phyloP scores from a whole-genome alignment of 2,888 invertebrate genomes.

The Eristalis arbustorum region DNA sequence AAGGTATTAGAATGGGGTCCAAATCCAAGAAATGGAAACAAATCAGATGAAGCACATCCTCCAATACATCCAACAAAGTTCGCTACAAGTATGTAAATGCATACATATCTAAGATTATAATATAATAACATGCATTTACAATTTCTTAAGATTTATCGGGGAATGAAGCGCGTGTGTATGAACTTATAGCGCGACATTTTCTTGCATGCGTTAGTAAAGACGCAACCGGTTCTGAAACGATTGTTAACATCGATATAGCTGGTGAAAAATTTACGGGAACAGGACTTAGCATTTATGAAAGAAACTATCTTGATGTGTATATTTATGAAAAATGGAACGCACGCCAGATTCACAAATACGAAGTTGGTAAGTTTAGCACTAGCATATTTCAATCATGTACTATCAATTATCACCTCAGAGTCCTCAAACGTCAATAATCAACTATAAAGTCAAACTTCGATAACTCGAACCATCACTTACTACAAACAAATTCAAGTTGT shows the following conservation, averaged over 20 bases:
- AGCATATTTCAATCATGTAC: too few species aligned
- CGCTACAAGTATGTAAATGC: conserved; percentile 84
- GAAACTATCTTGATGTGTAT: conserved; percentile 97
- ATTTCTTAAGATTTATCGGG: conserved; percentile 83
- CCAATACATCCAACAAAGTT: conserved; percentile 98
- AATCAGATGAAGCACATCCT: conserved; percentile 98
- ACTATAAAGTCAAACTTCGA: too few species aligned
- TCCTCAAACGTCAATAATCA: too few species aligned
- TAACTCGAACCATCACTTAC: too few species aligned
- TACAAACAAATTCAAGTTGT: too few species aligned
- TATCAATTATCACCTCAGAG: too few species aligned
- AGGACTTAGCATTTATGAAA: conserved; percentile 93
- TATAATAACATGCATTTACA: not conserved
- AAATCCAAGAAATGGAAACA: conserved; percentile 95
- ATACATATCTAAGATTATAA: not conserved
- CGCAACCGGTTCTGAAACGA: conserved; percentile 96
- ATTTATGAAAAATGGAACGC: conserved; percentile 95
- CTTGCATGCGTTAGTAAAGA: conserved; percentile 97
- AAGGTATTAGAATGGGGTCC: conserved; percentile 89
- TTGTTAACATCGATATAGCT: conserved; percentile 91
- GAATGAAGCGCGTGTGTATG: conserved; percentile 94
- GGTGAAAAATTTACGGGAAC: conserved; percentile 92
- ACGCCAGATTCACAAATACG: conserved; percentile 92
- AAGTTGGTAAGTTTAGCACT: conserved; percentile 76
- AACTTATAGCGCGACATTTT: conserved; percentile 97